Percentiles rank a stretch among this genome's conserved stretches.
These are phyloP conservation scores for Enteromius afrohamiltoni DNA, from an alignment of 2,797 vertebrate species.

Conservation along the genomic window DNA sequence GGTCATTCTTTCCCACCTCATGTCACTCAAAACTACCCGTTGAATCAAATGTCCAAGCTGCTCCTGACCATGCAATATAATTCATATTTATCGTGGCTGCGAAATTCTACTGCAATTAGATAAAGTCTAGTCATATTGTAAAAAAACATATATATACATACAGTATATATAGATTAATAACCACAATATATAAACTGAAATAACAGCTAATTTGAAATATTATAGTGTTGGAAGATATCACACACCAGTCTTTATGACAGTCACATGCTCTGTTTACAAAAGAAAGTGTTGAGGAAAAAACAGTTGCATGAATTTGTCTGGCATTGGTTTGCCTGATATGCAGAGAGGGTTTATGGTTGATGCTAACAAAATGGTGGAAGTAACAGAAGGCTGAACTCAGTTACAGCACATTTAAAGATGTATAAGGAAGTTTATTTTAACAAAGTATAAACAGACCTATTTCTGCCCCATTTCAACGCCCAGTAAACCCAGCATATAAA, in stretches of 20 bases:
- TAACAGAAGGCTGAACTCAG: constrained; percentile 1
- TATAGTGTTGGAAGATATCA: background rate
- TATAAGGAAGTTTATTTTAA: background rate
- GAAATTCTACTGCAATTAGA: background rate
- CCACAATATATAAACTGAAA: background rate
- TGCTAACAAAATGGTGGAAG: background rate
- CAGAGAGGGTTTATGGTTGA: background rate
- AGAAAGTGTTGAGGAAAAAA: background rate
- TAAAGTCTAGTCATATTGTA: background rate
- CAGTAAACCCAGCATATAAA: background rate
- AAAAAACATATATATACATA: background rate
- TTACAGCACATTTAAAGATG: background rate
- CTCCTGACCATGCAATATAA: background rate
- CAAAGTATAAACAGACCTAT: background rate
- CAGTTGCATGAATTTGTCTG: background rate
- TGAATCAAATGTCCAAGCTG: background rate
- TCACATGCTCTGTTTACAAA: background rate
- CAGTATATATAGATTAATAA: too few relatives aligned
- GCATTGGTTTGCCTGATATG: background rate
- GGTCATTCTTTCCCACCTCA: background rate
- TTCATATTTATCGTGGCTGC: background rate
- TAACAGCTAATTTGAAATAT: background rate
- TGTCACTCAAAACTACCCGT: constrained; percentile 1
- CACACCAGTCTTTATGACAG: background rate
- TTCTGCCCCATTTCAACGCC: background rate